Evolutionary conservation across 2,888 invertebrate species (phyloP).

Genomic region (Acleris emargana): DNA sequence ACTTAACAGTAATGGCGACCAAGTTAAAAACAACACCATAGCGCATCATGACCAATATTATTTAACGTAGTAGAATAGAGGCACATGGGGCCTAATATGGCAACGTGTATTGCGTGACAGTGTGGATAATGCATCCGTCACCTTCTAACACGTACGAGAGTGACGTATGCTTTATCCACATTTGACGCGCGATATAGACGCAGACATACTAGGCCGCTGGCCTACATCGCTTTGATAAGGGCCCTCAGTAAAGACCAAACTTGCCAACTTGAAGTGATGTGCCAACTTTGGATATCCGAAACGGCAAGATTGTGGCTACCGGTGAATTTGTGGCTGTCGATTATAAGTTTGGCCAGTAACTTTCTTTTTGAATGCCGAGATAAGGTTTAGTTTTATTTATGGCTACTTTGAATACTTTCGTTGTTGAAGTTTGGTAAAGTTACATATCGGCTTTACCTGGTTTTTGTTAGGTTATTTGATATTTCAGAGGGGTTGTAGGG

Average conservation of each 20-base stretch:
- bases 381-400: slow-evolving; percentile 29
- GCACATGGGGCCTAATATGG: too few species aligned
- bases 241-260: slow-evolving; percentile 43
- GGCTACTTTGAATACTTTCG: slow-evolving; percentile 26
- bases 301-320: slow-evolving; percentile 26
- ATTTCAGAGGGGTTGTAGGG: too few species aligned
- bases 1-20: too few species aligned
- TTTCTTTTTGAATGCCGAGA: slow-evolving; percentile 22
- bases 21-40: too few species aligned
- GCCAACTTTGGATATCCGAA: slow-evolving; percentile 43
- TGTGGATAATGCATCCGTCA: too few species aligned
- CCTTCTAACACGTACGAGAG: too few species aligned
- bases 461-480: not conserved
- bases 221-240: slow-evolving; percentile 44
- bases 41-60: too few species aligned
- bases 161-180: too few species aligned
- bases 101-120: too few species aligned
- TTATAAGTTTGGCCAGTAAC: slow-evolving; percentile 30
- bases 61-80: too few species aligned
- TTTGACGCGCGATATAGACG: too few species aligned
- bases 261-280: slow-evolving; percentile 44
- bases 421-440: not conserved
- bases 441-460: not conserved
- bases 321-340: slow-evolving; percentile 27
- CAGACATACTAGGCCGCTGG: too few species aligned